Evolutionary conservation across 1,140 invertebrate genomes (phyloP), one percentile per base, ranked within the genome.

Genomic region (Heliconius himera): DNA sequence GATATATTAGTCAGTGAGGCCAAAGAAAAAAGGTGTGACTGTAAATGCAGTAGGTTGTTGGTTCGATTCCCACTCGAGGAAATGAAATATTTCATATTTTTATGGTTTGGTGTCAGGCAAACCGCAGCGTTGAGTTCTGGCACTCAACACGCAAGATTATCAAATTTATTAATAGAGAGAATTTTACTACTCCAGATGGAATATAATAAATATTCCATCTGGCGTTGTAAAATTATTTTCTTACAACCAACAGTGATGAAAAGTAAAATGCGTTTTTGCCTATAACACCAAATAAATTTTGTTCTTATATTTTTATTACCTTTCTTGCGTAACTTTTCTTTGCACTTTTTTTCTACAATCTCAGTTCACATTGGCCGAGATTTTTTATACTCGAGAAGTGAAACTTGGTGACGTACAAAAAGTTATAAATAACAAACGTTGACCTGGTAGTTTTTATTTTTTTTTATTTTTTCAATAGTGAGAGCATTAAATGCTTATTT

Each of bases 341-440:
- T 51, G 49, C 8, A 51, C 13, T 74, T 74, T 74, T 36, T 74
- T 74, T 74, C 9, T 60, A 60, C 73, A 33, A 54, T 56, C 73
- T 54, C 33, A 36, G 16, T 26, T 54, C 22, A 56, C 51, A 54
- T 38, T 33, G 73, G 51, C 51, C 33, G 29, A 56, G 29, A 36
- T 74, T 60, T 74, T 56, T 72, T 38, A n/a, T 11, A 36, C 33
- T 72, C 36, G 29, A 72, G 70, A 72, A 72, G 38, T 38, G 29
- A 72, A 72, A 72, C 38, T 72, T 72, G 33, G 3, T 72, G 33
- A 72, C 70, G n/a, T 38, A 72, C 33, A 38, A 38, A 72, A 41
- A 66, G 16, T 51, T 41, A 74, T 51, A 74, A 66, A 66, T 66
- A 66, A 66, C 26, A 66, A 66, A 66, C 60, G 60, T 29, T 66